Evolutionary conservation across 2,888 invertebrate species (phyloP).

Genomic region (Yponomeuta cagnagella): DNA sequence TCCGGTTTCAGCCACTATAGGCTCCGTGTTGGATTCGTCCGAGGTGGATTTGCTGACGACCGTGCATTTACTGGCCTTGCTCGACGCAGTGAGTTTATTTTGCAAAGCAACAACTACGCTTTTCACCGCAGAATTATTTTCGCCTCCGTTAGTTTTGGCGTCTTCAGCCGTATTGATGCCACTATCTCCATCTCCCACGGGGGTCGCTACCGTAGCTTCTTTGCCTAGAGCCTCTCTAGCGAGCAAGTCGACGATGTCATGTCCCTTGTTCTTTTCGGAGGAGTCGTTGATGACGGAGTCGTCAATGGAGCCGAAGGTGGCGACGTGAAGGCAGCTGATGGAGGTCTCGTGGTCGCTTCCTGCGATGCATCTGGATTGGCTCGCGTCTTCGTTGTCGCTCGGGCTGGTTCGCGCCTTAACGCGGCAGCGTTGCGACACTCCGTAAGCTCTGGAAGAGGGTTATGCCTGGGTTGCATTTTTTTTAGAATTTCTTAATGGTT

Average conservation of each 20-base stretch:
- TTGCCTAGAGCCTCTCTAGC: conserved; percentile 42
- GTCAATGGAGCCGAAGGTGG: conserved; percentile 41
- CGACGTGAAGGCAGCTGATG: conserved; percentile 34
- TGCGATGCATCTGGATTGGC: conserved; percentile 25
- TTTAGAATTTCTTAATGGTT: too few species aligned
- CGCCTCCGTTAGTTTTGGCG: conserved; percentile 20
- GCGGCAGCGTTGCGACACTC: too few species aligned
- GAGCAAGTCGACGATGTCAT: conserved; percentile 45
- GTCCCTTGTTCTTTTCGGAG: conserved; percentile 14
- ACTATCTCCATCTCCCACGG: conserved; percentile 18
- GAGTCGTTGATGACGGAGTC: conserved; percentile 43
- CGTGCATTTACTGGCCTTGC: conserved; percentile 19
- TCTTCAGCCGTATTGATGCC: conserved; percentile 33
- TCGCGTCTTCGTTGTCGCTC: conserved; percentile 17
- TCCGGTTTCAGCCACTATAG: neutral
- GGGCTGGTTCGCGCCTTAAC: conserved; percentile 4
- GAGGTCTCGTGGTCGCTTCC: neutral
- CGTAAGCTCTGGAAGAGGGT: too few species aligned
- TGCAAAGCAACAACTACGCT: neutral
- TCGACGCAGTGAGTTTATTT: neutral
- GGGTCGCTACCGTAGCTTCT: neutral
- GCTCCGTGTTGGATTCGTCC: conserved; percentile 49
- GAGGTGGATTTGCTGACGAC: conserved; percentile 38
- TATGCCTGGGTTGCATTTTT: too few species aligned
- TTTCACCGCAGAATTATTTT: neutral